Base-by-base conservation (phyloP, 2,113 vertebrate genomes). In the Channa argus region DNA sequence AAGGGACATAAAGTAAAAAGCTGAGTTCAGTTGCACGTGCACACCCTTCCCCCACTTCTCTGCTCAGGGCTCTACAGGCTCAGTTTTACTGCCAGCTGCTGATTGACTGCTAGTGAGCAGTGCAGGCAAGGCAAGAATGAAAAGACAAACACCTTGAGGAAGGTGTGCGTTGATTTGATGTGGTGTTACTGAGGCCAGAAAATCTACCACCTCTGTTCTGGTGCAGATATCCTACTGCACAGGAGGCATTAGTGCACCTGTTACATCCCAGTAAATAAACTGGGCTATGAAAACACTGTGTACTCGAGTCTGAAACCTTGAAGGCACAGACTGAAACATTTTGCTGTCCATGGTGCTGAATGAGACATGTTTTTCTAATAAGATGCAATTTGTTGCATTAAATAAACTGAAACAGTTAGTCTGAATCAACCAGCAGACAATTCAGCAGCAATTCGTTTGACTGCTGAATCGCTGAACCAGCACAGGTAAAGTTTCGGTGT, bases 301-400 rank as follows among this genome's bases (percentile, higher is more conserved):
- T 4, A 36, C 3, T 61, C 55, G 7, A 5, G 24, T 64, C 70
- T 68, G 10, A 72, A 43, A 15, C 49, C 59, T 43, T 5, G 0
- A 13, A 47, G 37, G 43, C 38, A 34, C 33, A 43, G 61, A n/a
- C 2, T 6, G 47, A 52, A 45, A 65, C 24, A 41, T 61, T 72
- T 63, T 61, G 14, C 72, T 74, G 46, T 63, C 46, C 71, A 72
- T 63, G 79, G 52, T 71, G n/a, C 59, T 73, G 60, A 69, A 69
- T 36, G 36, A 33, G 24, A 24, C 24, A 24, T 24, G 24, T 24
- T 24, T 24, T 24, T 24, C 24, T 24, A 24, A 24, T 24, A 24
- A 24, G 24, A 24, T 24, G 24, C 24, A 24, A 24, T 24, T 24
- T 24, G 24, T 24, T 24, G 24, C 24, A 24, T 24, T 24, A 24